Percentiles rank a stretch among this genome's conserved stretches.
Conservation (phyloP, 2,113 vertebrate genomes). For the Larimichthys polyactis region DNA sequence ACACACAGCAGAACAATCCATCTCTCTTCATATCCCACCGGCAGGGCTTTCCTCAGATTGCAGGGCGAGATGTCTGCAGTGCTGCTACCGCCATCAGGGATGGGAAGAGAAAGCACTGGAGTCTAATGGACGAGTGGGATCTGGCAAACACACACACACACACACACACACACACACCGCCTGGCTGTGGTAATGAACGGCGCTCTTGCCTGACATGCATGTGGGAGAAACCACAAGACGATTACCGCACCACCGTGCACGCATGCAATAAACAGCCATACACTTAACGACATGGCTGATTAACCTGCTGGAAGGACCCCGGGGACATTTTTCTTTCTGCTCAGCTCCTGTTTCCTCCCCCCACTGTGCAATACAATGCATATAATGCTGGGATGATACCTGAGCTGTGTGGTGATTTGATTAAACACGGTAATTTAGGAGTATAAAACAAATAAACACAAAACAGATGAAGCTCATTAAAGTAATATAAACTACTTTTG, state of each 20-base stretch:
- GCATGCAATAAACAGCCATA: conserved; percentile 18
- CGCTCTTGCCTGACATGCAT: conserved; percentile 13
- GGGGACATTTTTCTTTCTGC: background rate
- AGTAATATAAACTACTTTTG: background rate
- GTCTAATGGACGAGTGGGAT: conserved; percentile 47
- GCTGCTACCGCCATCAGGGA: conserved; percentile 41
- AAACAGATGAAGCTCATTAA: background rate
- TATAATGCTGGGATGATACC: background rate
- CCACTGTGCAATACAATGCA: background rate
- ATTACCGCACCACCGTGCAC: conserved; percentile 2
- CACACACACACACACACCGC: background rate
- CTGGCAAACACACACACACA: background rate
- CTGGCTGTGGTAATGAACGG: background rate
- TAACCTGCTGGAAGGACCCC: background rate
- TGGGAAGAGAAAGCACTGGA: conserved; percentile 36
- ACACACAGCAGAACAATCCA: conserved; percentile 53
- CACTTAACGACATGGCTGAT: conserved; percentile 5
- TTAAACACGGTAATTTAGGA: background rate
- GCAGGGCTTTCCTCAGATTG: conserved; percentile 63
- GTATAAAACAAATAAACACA: background rate
- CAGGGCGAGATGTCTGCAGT: conserved; percentile 55
- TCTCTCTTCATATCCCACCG: conserved; percentile 43
- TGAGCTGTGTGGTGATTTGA: background rate
- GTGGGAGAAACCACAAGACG: background rate
- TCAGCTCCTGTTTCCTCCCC: background rate